Conservation (phyloP, 2,113 vertebrate species). For the Dasyprocta punctata region DNA sequence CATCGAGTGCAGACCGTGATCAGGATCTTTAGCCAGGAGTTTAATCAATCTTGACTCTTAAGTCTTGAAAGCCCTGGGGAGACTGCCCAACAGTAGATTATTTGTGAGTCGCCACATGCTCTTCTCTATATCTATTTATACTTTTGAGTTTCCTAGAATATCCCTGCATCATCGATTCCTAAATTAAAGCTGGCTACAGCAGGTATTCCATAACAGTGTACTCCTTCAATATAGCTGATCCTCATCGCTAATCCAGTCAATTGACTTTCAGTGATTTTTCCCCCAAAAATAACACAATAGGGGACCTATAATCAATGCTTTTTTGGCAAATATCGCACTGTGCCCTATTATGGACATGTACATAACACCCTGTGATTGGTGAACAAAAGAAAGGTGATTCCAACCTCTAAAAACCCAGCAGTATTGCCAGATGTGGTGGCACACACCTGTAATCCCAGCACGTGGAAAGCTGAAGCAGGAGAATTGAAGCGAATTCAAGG, state of each 20-base stretch:
- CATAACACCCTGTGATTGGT: not conserved
- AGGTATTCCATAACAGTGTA: not conserved
- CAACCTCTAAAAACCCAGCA: not conserved
- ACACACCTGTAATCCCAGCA: not conserved
- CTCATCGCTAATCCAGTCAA: not conserved
- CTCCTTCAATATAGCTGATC: not conserved
- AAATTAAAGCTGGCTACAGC: not conserved
- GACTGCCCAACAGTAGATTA: not conserved
- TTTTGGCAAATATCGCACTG: not conserved
- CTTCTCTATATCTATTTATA: not conserved
- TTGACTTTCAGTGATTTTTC: not conserved
- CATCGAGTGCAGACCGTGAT: not conserved
- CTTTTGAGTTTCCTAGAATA: not conserved
- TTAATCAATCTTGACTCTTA: not conserved
- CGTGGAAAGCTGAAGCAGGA: not conserved
- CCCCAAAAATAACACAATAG: not conserved
- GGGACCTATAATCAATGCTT: not conserved
- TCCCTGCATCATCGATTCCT: not conserved
- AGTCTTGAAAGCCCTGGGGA: not conserved
- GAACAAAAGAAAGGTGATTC: not conserved
- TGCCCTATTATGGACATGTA: not conserved
- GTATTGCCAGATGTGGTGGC: not conserved
- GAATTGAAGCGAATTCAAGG: not conserved
- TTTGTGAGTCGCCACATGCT: not conserved
- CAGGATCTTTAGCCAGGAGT: not conserved